Base-by-base conservation (phyloP, 53 echinoderm and acorn worm species). In the Henricia sp. region DNA sequence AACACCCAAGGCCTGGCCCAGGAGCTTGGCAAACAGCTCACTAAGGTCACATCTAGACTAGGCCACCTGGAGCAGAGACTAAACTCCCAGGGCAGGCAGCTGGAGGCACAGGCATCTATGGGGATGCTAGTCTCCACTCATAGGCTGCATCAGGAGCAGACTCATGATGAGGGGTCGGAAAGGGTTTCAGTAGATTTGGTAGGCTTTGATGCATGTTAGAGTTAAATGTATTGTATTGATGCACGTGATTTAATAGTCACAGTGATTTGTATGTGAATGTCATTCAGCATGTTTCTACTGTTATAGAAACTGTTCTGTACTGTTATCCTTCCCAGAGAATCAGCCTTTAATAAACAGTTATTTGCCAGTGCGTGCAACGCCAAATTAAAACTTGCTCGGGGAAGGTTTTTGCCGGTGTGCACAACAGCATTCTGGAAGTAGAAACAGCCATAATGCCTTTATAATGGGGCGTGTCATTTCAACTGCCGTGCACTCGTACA, bases 1-100 rank as follows among this genome's bases (percentile, higher is more conserved):
- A 74, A 86, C n/a, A 35, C 66, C 6, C 73, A 71, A 34, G 88
- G 80, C 52, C 64, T 91, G 63, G 84, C 53, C 78, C 72, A 84
- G 53, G 71, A 92, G 72, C 62, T 85, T 51, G 52, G 44, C 57
- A 70, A 72, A 41, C 71, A 85, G 56, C 84, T 65, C 4, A 82
- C 52, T 56, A 78, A 50, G 82, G 67, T 88, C 21, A 65, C 55
- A 25, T 54, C 88, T 36, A 27, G 53, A 52, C 71, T 84, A 3
- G 71, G 68, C 26, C 75, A 76, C 67, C 55, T 86, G 16, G 69
- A 87, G 28, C 32, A 77, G 67, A 68, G 67, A 52, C 43, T 91
- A 43, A 25, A 82, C 72, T 19, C 83, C 30, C 75, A 72, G 67
- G 74, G 84, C 55, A 72, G 66, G 32, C 71, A 88, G 66, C 50